These are phyloP conservation scores for Engystomops pustulosus DNA, from an alignment of 2,113 vertebrate genomes.

Conservation along the genomic window DNA sequence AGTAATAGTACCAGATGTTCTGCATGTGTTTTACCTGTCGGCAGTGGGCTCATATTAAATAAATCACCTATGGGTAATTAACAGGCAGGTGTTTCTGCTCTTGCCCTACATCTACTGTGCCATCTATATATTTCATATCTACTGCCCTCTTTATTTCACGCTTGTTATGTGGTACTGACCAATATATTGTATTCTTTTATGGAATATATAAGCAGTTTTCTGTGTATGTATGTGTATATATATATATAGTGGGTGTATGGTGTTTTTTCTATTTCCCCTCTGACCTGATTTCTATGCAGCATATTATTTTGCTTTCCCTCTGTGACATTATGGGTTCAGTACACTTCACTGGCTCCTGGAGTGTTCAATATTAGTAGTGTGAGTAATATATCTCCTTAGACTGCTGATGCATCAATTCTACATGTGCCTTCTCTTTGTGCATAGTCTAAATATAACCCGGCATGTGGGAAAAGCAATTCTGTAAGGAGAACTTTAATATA, in stretches of 20 bases:
- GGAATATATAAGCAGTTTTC: too few relatives aligned
- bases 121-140: neutral
- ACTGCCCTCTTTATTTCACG: neutral
- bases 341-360: conserved; percentile 66
- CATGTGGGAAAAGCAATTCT: conserved; percentile 61
- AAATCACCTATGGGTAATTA: neutral
- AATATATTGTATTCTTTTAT: too few relatives aligned
- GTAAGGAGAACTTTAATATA: conserved; percentile 57
- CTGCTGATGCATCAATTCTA: conserved; percentile 66
- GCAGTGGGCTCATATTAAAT: neutral
- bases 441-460: conserved; percentile 69
- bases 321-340: conserved; percentile 65
- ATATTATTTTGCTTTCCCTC: conserved; percentile 68
- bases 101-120: neutral
- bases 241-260: neutral
- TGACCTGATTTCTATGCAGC: conserved; percentile 53
- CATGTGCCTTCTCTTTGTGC: conserved; percentile 68
- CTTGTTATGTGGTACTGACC: neutral
- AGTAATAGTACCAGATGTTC: neutral
- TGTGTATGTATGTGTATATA: neutral
- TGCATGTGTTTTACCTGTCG: neutral
- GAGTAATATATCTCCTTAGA: conserved; percentile 73
- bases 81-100: neutral
- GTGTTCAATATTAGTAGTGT: conserved; percentile 67
- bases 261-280: conserved; percentile 57